Conservation (phyloP, 2,888 invertebrate genomes). For the Drosophila gaucha region DNA sequence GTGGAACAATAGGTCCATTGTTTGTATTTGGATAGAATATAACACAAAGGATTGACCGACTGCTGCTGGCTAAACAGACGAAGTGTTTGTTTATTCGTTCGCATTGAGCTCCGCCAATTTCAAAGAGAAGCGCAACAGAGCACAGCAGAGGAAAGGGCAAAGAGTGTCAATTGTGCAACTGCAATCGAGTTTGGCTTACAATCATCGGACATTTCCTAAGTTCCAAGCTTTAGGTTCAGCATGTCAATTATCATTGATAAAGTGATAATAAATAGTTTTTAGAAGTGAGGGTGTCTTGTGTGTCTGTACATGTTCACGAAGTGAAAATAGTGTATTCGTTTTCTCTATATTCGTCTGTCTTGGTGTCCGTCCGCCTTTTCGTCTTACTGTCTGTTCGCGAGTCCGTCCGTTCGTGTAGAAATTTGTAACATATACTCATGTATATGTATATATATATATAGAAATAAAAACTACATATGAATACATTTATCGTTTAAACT, state of each 20-base stretch:
- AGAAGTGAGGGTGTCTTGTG: no score
- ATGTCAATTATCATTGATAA: constrained; percentile 24
- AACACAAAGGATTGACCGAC: constrained; percentile 25
- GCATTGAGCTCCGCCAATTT: background rate
- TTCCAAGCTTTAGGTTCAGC: constrained; percentile 2
- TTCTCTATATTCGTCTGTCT: no score
- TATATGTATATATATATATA: no score
- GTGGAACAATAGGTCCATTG: constrained; percentile 45
- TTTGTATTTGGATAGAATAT: constrained; percentile 8
- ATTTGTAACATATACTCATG: no score
- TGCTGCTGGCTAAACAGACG: constrained; percentile 38
- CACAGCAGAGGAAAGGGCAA: background rate
- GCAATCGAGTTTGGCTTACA: background rate
- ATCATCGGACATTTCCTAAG: background rate
- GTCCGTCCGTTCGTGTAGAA: no score
- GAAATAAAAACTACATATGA: no score
- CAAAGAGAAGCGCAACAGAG: background rate
- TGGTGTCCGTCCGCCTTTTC: no score
- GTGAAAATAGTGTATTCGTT: no score
- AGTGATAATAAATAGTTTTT: background rate
- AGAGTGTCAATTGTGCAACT: constrained; percentile 8
- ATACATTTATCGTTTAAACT: no score
- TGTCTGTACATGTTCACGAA: no score
- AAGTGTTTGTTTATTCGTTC: constrained; percentile 48
- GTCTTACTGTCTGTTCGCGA: no score